These are phyloP conservation scores for Meghimatium bilineatum DNA, from an alignment of 2,888 invertebrate species.

Conservation along the genomic window DNA sequence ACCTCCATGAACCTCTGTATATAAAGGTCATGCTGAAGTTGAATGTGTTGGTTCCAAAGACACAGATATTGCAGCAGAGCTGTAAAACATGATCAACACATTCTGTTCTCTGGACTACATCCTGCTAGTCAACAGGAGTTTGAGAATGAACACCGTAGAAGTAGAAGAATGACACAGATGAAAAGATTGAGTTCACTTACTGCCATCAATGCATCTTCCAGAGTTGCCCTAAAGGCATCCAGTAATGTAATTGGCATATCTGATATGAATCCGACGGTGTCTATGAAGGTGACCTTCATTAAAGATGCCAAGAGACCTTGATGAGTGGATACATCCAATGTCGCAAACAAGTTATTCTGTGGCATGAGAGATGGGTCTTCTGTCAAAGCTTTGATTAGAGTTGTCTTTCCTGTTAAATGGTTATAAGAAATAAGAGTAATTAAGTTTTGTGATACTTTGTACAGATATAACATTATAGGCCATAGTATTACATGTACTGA, in stretches of 20 bases:
- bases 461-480: too few relatives aligned
- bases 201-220: conserved; percentile 87
- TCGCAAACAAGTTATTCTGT: conserved; percentile 88
- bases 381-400: conserved; percentile 87
- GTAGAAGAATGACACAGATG: not conserved
- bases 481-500: too few relatives aligned
- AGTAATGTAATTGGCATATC: conserved; percentile 87
- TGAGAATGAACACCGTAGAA: too few relatives aligned
- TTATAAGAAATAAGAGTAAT: too few relatives aligned
- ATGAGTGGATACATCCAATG: conserved; percentile 89
- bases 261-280: conserved; percentile 92
- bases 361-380: conserved; percentile 83
- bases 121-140: too few relatives aligned
- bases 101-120: too few relatives aligned
- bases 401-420: conserved; percentile 82
- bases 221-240: conserved; percentile 87
- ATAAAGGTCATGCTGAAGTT: too few relatives aligned
- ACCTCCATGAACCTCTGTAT: too few relatives aligned
- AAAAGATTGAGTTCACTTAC: conserved; percentile 74
- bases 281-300: conserved; percentile 85
- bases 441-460: too few relatives aligned
- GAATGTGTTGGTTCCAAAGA: too few relatives aligned
- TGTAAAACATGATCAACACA: too few relatives aligned
- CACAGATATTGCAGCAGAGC: too few relatives aligned
- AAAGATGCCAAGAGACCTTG: conserved; percentile 82